Percentiles rank a stretch among this genome's conserved stretches.
Evolutionary conservation across 2,888 invertebrate species (phyloP).

Genomic region (Anoplius nigerrimus): DNA sequence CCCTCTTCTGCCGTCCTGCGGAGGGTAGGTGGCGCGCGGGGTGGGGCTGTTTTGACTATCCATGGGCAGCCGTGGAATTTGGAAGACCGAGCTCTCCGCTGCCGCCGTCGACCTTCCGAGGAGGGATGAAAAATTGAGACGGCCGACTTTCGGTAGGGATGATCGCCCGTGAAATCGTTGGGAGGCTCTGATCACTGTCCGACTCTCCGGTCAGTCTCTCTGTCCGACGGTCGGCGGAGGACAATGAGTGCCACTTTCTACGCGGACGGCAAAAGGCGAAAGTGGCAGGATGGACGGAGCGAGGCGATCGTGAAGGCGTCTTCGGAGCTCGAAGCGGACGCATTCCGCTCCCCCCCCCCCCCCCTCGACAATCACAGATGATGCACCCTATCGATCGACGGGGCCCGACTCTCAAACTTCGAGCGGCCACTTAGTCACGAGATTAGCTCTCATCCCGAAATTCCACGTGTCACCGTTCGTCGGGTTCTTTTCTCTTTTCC

Average conservation of each 20-base stretch:
- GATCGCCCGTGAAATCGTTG: constrained; percentile 42
- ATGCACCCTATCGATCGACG: constrained; percentile 35
- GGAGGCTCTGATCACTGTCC: neutral
- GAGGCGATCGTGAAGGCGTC: no score
- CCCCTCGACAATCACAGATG: no score
- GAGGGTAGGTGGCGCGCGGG: constrained; percentile 46
- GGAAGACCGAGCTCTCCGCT: neutral
- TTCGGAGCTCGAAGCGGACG: no score
- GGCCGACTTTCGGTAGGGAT: neutral
- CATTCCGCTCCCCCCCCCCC: no score
- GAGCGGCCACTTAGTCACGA: constrained; percentile 53
- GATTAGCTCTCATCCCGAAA: constrained; percentile 39
- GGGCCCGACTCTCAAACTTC: constrained; percentile 40
- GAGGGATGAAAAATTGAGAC: constrained; percentile 45
- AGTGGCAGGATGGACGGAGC: no score
- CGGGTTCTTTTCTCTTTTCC: no score
- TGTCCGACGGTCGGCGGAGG: no score
- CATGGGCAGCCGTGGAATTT: constrained; percentile 38
- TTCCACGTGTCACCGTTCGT: no score
- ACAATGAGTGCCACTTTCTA: no score
- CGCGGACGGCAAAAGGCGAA: no score
- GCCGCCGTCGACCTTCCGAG: constrained; percentile 8
- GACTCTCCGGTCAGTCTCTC: no score
- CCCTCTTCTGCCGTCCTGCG: constrained; percentile 28
- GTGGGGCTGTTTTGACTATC: constrained; percentile 68